Base-by-base conservation (phyloP, 2,797 vertebrate species). In the Pangasius sanitwongsei region DNA sequence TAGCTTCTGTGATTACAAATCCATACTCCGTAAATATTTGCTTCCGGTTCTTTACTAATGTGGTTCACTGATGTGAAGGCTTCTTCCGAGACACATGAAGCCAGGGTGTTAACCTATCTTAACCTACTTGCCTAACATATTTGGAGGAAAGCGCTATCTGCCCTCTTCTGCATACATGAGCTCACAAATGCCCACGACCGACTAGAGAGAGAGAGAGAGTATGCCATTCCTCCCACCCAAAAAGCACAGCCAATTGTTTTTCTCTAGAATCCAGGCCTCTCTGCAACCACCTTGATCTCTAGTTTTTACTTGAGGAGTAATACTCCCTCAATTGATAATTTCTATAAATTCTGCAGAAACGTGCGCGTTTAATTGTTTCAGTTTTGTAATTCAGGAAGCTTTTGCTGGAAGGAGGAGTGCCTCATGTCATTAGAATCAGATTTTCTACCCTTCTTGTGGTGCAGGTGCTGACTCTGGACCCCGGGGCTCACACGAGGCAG, bases 401-500 rank as follows among this genome's bases (percentile, higher is more conserved):
- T 44, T 44, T 25, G 28, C 23, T 48, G 25, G 31, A 70, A 23
- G 16, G 9, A 37, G 2, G 18, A 72, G 31, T 20, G 20, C 20
- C 25, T 77, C 48, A n/a, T 53, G 28, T 9, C 6, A 31, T 55
- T 80, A 18, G 3, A 55, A 1, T 31, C n/a, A 37, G 59, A 31
- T 4, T 37, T 57, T 25, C 7, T 74, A 8, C 59, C 1, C 23
- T 41, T 75, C 13, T 12, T 28, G 90, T 92, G 2, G 88, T 93
- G 89, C 70, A 99, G 98, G 93, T 97, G 69, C 93, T 97, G 93
- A 97, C 96, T 0, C 91, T 98, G 74, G 97, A 99, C 89, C 96
- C 97, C 4, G 94, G 95, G 0, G 91, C 95, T 16, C 96, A 97
- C 81, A 92, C 93, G 94, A 97, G 96, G 41, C 97, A 97, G 75